Conservation (phyloP, 2,797 vertebrate species). For the Tokudaia muenninki region DNA sequence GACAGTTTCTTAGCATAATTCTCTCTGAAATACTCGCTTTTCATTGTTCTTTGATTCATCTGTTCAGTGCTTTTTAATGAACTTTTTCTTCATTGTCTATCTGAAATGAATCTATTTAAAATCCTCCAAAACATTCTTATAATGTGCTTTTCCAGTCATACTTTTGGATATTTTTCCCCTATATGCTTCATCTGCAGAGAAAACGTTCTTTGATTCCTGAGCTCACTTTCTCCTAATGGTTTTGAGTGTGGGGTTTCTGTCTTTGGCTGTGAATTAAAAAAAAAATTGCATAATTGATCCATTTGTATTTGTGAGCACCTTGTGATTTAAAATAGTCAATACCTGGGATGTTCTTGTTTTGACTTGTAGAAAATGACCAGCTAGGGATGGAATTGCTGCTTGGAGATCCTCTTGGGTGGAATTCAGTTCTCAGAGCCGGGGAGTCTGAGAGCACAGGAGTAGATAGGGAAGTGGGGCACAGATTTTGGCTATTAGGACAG, state of each 20-base stretch:
- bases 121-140: not conserved
- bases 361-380: not conserved
- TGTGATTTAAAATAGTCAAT: slow-evolving; percentile 16
- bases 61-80: not conserved
- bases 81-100: slow-evolving; percentile 41
- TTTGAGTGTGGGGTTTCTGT: not conserved
- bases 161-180: not conserved
- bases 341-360: not conserved
- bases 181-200: not conserved
- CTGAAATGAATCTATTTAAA: not conserved
- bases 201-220: not conserved
- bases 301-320: not conserved
- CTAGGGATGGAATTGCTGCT: not conserved
- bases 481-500: not conserved
- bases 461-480: not conserved
- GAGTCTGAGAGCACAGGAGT: not conserved
- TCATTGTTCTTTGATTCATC: not conserved
- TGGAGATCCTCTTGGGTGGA: not conserved
- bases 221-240: not conserved
- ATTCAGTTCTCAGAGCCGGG: not conserved
- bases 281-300: not conserved
- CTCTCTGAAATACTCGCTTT: not conserved
- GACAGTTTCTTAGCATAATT: not conserved
- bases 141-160: slow-evolving; percentile 7
- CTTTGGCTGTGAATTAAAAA: not conserved